phyloP scores from a whole-genome alignment of 2,888 invertebrate genomes.

The Patella depressa region DNA sequence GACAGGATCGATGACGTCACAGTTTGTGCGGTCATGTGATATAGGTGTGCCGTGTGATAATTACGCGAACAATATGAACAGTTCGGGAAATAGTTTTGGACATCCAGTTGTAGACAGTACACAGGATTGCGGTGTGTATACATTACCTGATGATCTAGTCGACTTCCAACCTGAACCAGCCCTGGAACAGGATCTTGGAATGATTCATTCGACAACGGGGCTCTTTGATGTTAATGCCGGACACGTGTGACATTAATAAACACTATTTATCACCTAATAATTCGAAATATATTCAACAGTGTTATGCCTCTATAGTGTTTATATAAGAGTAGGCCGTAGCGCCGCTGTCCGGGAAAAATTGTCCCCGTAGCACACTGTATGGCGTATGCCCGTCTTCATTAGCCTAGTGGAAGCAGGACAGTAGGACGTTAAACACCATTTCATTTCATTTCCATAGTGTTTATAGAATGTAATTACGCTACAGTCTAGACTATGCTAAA shows the following conservation, averaged over 20 bases:
- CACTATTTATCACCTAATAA: too few relatives aligned
- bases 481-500: too few relatives aligned
- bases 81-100: slow-evolving; percentile 19
- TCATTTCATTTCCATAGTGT: too few relatives aligned
- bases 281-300: too few relatives aligned
- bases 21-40: slow-evolving; percentile 22
- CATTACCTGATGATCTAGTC: slow-evolving; percentile 44
- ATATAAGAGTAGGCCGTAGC: too few relatives aligned
- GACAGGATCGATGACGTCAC: slow-evolving; percentile 31
- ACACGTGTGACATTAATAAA: background rate
- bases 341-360: too few relatives aligned
- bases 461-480: too few relatives aligned
- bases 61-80: slow-evolving; percentile 16
- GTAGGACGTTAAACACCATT: too few relatives aligned
- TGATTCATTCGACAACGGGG: slow-evolving; percentile 36
- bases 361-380: too few relatives aligned
- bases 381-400: too few relatives aligned
- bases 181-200: slow-evolving; percentile 38
- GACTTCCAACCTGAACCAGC: slow-evolving; percentile 42
- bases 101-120: slow-evolving; percentile 34
- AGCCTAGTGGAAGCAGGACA: too few relatives aligned
- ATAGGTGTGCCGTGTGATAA: slow-evolving; percentile 24
- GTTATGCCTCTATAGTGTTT: too few relatives aligned
- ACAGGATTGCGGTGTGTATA: slow-evolving; percentile 44
- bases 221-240: slow-evolving; percentile 30